Base-by-base conservation (phyloP, 2,888 invertebrate genomes). In the Tethea ocularis region DNA sequence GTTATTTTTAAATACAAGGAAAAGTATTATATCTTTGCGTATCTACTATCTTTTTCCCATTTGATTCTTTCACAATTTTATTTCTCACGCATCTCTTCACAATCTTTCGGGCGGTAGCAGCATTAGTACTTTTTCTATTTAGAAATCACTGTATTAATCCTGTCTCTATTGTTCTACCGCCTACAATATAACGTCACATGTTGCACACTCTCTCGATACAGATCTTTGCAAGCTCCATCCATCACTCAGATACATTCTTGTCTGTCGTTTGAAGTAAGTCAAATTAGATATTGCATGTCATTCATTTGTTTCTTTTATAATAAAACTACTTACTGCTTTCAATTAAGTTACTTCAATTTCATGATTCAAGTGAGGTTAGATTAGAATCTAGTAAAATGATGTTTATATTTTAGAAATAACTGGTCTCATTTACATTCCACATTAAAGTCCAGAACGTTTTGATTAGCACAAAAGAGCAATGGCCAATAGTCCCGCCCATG, bases 401-500 rank as follows among this genome's bases (percentile, higher is more conserved):
- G 46, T 46, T 46, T 46, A 15, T 46, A 46, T 20, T 46, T 10
- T 46, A 46, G 46, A 46, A 46, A 46, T 20, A 20, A 46, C 38
- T n/a, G 38, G 8, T 46, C 46, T 46, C 46, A 46, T 46, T 46
- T 46, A 46, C 46, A 46, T 46, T 46, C 20, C 46, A 46, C 20
- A 46, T 46, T 46, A 46, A 46, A 46, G 46, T 46, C 46, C 46
- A 46, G 46, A 46, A 54, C 54, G 54, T 54, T 29, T 54, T 20
- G 46, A 54, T 65, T 67, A 65, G 66, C 58, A 63, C 66, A 59
- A 58, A 63, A 71, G 73, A 69, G 74, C 74, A 73, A 74, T 72
- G 72, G 69, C 78, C 77, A 77, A 64, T 67, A 63, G 71, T 68
- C 67, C 65, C 68, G 61, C 66, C 70, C 68, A 64, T 65, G 64